Evolutionary conservation across 2,888 invertebrate species (phyloP).

Genomic region (Meteorus colon): DNA sequence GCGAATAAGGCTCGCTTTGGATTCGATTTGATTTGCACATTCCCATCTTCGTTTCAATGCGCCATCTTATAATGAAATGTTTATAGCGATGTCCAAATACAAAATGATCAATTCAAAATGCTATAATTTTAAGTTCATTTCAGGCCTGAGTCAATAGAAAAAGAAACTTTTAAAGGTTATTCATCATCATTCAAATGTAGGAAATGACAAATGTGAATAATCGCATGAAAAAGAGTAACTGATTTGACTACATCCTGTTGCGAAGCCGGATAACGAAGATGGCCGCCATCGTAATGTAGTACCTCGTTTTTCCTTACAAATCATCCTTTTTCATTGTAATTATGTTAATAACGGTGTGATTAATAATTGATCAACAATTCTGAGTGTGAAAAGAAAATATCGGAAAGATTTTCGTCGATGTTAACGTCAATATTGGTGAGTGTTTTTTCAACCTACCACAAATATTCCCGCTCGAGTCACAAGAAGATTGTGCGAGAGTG

Average conservation of each 20-base stretch:
- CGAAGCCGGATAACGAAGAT: slow-evolving; percentile 60
- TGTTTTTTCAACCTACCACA: slow-evolving; percentile 16
- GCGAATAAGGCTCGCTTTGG: too few relatives aligned
- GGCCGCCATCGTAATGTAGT: slow-evolving; percentile 60
- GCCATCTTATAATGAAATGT: too few relatives aligned
- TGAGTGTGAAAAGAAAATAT: slow-evolving; percentile 15
- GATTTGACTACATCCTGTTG: slow-evolving; percentile 45
- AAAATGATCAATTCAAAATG: too few relatives aligned
- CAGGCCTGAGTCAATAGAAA: too few relatives aligned
- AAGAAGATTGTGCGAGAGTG: slow-evolving; percentile 23
- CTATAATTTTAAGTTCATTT: too few relatives aligned
- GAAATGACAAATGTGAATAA: background rate
- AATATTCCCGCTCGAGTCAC: slow-evolving; percentile 44
- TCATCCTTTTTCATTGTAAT: slow-evolving; percentile 15
- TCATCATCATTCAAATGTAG: background rate
- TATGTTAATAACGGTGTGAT: slow-evolving; percentile 26
- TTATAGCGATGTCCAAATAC: too few relatives aligned
- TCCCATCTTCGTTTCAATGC: too few relatives aligned
- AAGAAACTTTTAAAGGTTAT: background rate
- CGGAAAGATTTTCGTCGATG: slow-evolving; percentile 15
- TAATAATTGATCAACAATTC: slow-evolving; percentile 20
- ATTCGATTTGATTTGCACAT: too few relatives aligned
- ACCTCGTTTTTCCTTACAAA: slow-evolving; percentile 50
- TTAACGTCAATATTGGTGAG: slow-evolving; percentile 37
- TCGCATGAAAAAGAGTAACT: slow-evolving; percentile 16